Evolutionary conservation across 2,113 vertebrate species (phyloP), one percentile per base, ranked within the genome.

Genomic region (Prinia subflava): DNA sequence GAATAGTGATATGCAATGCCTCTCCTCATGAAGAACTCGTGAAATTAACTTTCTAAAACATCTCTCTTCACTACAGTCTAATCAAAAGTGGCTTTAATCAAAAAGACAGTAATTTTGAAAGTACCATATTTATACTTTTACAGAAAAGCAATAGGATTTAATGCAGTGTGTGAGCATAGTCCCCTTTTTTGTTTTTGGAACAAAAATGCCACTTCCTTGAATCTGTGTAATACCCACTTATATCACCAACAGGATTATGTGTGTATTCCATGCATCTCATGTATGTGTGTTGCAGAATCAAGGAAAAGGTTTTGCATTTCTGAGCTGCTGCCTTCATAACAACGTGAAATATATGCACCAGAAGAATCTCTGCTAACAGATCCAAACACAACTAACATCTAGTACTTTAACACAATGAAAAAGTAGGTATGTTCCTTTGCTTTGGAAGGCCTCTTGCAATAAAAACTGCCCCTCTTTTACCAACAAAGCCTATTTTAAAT

Each of bases 71-170:
- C 39, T 65, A 25, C 0, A 0, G 3, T 37, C 25, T 67, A 67
- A 46, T 55, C 62, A 80, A 65, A 65, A 79, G 35, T 13, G 11
- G 35, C 20, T 81, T 68, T 31, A 81, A 87, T 41, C 8, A 27
- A 68, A 89, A 91, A 46, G 24, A 69, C 18, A 68, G 20, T 82
- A 49, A 67, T 79, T 92, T 91, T 75, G 20, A 50, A 91, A 89
- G 50, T 21, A 74, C 10, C 5, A 2, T 46, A 65, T 59, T 78
- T 62, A 69, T 21, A 46, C 13, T 60, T 39, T 20, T 52, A 50
- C 2, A 75, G 31, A 74, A 94, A 89, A 91, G 20, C 13, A 44
- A 44, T 4, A 7, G 20, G 37, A 56, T 74, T 92, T 31, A 52
- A 52, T 35, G 37, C 44, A 55, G 21, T n/a, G 25, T 39, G 22